A percentile compares a stretch with the other conserved stretches of the same genome.
Evolutionary conservation across 1,140 invertebrate genomes (phyloP).

Genomic region (Diachasmimorpha longicaudata): DNA sequence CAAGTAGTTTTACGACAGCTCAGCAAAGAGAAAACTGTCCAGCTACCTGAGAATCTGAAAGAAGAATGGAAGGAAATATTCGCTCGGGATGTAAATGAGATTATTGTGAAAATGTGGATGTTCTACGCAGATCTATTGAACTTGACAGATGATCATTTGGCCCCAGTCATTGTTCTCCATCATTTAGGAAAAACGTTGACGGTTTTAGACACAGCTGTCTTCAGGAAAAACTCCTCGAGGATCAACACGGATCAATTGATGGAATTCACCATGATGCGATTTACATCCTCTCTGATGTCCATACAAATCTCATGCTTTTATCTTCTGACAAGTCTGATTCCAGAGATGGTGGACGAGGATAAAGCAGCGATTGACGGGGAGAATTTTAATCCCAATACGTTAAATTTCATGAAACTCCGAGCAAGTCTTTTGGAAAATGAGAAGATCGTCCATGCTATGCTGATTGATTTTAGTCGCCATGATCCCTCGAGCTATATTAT

Average conservation of each 20-base stretch:
- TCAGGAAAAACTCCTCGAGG: constrained; percentile 25
- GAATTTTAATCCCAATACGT: constrained; percentile 53
- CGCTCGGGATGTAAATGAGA: constrained; percentile 59
- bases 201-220: constrained; percentile 44
- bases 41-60: constrained; percentile 57
- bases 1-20: constrained; percentile 59
- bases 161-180: constrained; percentile 41
- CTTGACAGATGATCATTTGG: constrained; percentile 35
- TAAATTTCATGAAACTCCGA: constrained; percentile 61
- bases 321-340: constrained; percentile 50
- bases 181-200: constrained; percentile 49
- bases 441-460: constrained; percentile 63
- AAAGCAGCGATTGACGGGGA: constrained; percentile 48
- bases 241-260: constrained; percentile 40
- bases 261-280: constrained; percentile 48
- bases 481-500: constrained; percentile 67
- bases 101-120: constrained; percentile 63
- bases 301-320: constrained; percentile 63
- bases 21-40: constrained; percentile 56
- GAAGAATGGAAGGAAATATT: constrained; percentile 70
- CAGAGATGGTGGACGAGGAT: constrained; percentile 58
- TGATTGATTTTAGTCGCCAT: constrained; percentile 67
- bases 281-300: constrained; percentile 49
- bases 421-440: constrained; percentile 60
- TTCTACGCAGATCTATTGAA: constrained; percentile 47